Conservation (phyloP, 2,113 vertebrate species). For the Elgaria multicarinata region DNA sequence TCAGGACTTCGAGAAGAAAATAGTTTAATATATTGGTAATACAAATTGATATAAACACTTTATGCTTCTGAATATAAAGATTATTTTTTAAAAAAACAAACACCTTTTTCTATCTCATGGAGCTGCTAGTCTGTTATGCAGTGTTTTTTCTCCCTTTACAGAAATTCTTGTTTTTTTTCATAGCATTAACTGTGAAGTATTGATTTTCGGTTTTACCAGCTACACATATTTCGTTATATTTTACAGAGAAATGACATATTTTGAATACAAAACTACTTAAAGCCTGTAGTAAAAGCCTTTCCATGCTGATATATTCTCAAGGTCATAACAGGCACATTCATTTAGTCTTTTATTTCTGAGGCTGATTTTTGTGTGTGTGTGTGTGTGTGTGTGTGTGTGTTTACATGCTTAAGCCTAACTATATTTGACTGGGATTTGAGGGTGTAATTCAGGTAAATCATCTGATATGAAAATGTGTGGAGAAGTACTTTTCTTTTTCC, state of each 20-base stretch:
- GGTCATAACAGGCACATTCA: constrained; percentile 68
- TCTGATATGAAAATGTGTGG: constrained; percentile 68
- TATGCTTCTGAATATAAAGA: constrained; percentile 39
- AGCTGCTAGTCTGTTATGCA: constrained; percentile 53
- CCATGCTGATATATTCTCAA: constrained; percentile 72
- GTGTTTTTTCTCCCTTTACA: constrained; percentile 63
- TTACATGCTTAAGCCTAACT: constrained; percentile 58
- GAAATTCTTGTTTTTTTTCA: constrained; percentile 74
- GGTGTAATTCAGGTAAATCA: constrained; percentile 70
- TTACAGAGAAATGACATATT: constrained; percentile 70
- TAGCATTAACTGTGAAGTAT: constrained; percentile 66
- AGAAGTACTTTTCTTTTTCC: constrained; percentile 51
- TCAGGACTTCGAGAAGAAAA: constrained; percentile 36
- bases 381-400: constrained; percentile 21
- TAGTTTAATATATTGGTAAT: constrained; percentile 25
- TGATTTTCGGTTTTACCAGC: constrained; percentile 70
- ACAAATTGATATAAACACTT: constrained; percentile 45
- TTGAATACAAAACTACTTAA: constrained; percentile 70
- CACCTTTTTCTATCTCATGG: constrained; percentile 45
- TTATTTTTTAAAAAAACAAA: not conserved
- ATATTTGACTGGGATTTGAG: constrained; percentile 68
- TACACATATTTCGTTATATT: constrained; percentile 69
- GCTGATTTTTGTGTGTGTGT: constrained; percentile 36
- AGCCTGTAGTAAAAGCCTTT: constrained; percentile 64
- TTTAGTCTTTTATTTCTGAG: constrained; percentile 63